Evolutionary conservation across 2,888 invertebrate genomes (phyloP).

Genomic region (Lasioglossum lativentre): DNA sequence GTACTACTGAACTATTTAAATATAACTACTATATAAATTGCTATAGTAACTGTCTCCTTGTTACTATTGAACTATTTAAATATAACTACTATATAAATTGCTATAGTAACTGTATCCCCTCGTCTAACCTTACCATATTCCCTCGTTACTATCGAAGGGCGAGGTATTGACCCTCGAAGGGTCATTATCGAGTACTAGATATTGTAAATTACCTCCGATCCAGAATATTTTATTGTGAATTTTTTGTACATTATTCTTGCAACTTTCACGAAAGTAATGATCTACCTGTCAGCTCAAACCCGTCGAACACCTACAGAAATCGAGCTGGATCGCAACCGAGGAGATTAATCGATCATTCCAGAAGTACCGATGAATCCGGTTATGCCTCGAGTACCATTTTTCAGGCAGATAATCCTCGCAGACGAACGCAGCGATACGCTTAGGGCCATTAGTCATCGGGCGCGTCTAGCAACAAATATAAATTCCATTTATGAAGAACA

Average conservation of each 20-base stretch:
- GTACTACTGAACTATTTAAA: too few species aligned
- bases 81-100: too few species aligned
- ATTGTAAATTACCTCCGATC: too few species aligned
- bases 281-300: background rate
- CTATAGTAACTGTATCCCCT: too few species aligned
- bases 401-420: background rate
- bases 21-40: too few species aligned
- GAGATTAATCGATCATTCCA: slow-evolving; percentile 6
- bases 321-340: background rate
- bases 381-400: background rate
- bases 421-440: background rate
- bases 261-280: background rate
- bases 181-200: too few species aligned
- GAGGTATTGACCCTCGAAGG: too few species aligned
- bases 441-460: background rate
- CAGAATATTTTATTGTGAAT: too few species aligned
- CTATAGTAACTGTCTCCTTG: too few species aligned
- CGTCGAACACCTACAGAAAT: background rate
- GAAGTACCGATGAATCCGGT: slow-evolving; percentile 12
- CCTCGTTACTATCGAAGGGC: too few species aligned
- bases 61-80: too few species aligned
- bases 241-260: background rate
- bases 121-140: too few species aligned
- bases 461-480: background rate
- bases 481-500: background rate